phyloP scores from a whole-genome alignment of 2,113 vertebrate genomes.

The Cynocephalus volans region DNA sequence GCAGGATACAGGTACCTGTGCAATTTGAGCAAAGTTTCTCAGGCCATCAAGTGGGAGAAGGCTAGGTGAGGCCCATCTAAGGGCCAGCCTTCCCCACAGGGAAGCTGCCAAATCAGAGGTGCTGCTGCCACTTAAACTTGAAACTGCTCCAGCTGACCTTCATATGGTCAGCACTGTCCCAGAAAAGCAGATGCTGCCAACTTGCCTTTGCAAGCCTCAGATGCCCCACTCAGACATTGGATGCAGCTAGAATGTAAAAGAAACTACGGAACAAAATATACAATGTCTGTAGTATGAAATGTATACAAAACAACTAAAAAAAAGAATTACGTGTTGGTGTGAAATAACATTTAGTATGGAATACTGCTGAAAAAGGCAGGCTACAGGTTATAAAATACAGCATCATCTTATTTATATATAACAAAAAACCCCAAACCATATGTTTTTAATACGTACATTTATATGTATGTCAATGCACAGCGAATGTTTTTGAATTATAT shows the following conservation, averaged over 20 bases:
- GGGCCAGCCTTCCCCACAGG: neutral
- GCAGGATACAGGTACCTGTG: neutral
- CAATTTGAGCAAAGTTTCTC: neutral
- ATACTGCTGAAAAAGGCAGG: neutral
- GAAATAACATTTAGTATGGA: neutral
- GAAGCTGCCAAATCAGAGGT: neutral
- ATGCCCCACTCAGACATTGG: too few species aligned
- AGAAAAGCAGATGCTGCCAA: neutral
- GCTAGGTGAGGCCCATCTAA: accelerated
- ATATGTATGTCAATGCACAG: neutral
- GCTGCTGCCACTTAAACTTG: neutral
- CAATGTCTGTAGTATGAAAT: neutral
- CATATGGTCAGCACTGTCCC: neutral
- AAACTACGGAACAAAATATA: neutral
- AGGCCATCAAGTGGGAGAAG: neutral
- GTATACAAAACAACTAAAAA: too few species aligned
- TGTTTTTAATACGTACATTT: neutral
- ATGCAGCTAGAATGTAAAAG: too few species aligned
- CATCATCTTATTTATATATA: neutral
- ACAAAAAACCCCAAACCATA: conserved; percentile 16
- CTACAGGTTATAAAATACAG: neutral
- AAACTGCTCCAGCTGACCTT: neutral
- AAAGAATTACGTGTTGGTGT: neutral
- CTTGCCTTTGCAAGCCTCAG: neutral
- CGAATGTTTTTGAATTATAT: neutral